Percentiles rank a stretch among this genome's conserved stretches.
Conservation (phyloP, 2,888 invertebrate species). For the Drosophila maculinotata region DNA sequence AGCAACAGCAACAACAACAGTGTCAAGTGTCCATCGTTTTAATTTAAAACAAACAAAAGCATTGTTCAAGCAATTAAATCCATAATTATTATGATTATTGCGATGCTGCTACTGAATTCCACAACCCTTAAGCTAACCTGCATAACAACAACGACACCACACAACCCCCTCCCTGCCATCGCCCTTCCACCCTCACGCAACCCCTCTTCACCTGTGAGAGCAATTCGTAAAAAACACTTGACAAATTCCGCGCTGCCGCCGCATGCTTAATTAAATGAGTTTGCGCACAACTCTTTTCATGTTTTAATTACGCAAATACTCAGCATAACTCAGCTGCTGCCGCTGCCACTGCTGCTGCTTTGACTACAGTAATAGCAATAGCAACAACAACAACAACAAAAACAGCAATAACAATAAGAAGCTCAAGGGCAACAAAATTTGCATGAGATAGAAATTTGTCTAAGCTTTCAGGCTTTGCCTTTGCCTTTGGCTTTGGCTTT, state of each 20-base stretch:
- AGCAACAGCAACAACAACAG: conserved; percentile 31
- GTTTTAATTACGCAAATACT: conserved; percentile 81
- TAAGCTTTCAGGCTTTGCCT: conserved; percentile 54
- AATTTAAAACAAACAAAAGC: conserved; percentile 70
- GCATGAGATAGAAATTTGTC: conserved; percentile 66
- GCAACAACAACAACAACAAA: conserved; percentile 13
- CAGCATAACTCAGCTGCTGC: conserved; percentile 65
- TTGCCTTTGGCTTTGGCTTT: conserved; percentile 44
- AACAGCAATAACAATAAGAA: conserved; percentile 19
- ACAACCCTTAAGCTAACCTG: conserved; percentile 17
- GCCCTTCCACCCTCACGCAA: neutral
- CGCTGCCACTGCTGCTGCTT: conserved; percentile 39
- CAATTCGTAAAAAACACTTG: conserved; percentile 55
- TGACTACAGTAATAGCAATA: conserved; percentile 21
- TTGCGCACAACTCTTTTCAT: conserved; percentile 78
- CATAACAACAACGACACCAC: neutral
- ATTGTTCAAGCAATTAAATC: conserved; percentile 68
- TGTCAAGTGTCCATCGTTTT: conserved; percentile 63
- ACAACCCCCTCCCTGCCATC: conserved; percentile 8
- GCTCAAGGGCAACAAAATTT: conserved; percentile 55
- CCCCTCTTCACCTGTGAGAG: conserved; percentile 24
- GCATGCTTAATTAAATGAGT: conserved; percentile 77
- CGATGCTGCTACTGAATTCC: conserved; percentile 22
- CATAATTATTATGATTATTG: conserved; percentile 65
- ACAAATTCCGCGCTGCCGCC: conserved; percentile 72